Conservation (phyloP, 2,797 vertebrate genomes). For the Ibycter americanus region DNA sequence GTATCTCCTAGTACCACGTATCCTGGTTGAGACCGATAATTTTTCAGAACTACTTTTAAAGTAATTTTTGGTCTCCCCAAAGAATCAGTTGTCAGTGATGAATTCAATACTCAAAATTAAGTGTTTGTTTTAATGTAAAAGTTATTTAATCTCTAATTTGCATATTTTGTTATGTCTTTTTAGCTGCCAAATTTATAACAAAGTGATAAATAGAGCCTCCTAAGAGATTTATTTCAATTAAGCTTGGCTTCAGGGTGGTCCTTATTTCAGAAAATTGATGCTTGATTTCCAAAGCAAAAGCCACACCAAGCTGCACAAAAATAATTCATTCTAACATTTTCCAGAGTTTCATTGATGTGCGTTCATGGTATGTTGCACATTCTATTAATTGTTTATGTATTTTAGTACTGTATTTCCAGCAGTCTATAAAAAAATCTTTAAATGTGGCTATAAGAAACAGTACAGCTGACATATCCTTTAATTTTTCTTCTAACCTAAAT, state of each 20-base stretch:
- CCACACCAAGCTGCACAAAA: slow-evolving; percentile 64
- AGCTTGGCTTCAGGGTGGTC: slow-evolving; percentile 77
- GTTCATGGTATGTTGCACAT: slow-evolving; percentile 52
- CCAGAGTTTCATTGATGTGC: slow-evolving; percentile 59
- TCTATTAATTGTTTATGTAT: slow-evolving; percentile 71
- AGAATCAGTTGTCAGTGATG: slow-evolving; percentile 1
- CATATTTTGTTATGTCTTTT: slow-evolving; percentile 66
- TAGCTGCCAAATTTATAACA: slow-evolving; percentile 69
- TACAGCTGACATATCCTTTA: slow-evolving; percentile 37
- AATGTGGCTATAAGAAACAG: slow-evolving; percentile 48
- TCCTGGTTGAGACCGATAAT: background rate
- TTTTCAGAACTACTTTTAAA: slow-evolving; percentile 42
- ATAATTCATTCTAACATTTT: slow-evolving; percentile 70
- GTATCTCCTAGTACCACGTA: background rate
- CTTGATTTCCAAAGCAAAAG: slow-evolving; percentile 72
- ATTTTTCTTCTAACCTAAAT: slow-evolving; percentile 12
- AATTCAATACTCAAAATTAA: slow-evolving; percentile 49
- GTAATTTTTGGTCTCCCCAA: background rate
- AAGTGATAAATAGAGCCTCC: slow-evolving; percentile 72
- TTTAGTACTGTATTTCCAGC: slow-evolving; percentile 57
- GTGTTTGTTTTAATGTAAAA: slow-evolving; percentile 50
- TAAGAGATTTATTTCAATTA: slow-evolving; percentile 71
- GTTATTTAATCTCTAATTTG: slow-evolving; percentile 64
- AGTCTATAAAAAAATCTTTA: slow-evolving; percentile 23
- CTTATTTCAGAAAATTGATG: slow-evolving; percentile 73